Conservation (phyloP, 2,797 vertebrate genomes). For the Neostethus bicornis region DNA sequence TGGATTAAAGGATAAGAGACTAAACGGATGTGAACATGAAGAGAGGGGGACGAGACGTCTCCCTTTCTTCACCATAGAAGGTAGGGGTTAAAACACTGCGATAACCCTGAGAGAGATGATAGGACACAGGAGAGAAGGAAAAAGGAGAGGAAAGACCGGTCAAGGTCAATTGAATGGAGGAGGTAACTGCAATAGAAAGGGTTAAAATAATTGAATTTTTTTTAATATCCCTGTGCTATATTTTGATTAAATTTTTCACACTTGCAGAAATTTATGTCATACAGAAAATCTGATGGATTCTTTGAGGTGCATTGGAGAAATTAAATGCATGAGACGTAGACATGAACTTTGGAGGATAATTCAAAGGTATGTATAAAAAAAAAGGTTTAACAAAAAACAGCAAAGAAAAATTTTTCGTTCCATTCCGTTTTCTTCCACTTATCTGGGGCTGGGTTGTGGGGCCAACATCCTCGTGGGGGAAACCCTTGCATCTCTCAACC, state of each 20-base stretch:
- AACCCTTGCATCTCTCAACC: no score
- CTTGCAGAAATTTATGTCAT: conserved; percentile 15
- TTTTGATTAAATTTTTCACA: conserved; percentile 15
- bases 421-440: no score
- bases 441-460: no score
- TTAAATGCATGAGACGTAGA: conserved; percentile 11
- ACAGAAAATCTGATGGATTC: conserved; percentile 18
- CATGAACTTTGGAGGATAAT: background rate
- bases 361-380: background rate
- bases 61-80: background rate
- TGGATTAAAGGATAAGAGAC: conserved; percentile 20
- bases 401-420: no score
- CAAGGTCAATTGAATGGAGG: conserved; percentile 20
- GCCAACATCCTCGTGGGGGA: no score
- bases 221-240: conserved; percentile 24
- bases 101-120: conserved; percentile 10
- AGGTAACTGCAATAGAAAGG: background rate
- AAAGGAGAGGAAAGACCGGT: conserved; percentile 16
- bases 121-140: background rate
- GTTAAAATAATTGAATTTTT: conserved; percentile 20
- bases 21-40: background rate
- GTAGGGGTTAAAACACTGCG: conserved; percentile 20
- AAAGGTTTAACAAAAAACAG: background rate
- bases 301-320: conserved; percentile 13
- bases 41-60: background rate